These are phyloP conservation scores for Bombus pyrosoma DNA, from an alignment of 1,140 invertebrate genomes.

Conservation along the genomic window DNA sequence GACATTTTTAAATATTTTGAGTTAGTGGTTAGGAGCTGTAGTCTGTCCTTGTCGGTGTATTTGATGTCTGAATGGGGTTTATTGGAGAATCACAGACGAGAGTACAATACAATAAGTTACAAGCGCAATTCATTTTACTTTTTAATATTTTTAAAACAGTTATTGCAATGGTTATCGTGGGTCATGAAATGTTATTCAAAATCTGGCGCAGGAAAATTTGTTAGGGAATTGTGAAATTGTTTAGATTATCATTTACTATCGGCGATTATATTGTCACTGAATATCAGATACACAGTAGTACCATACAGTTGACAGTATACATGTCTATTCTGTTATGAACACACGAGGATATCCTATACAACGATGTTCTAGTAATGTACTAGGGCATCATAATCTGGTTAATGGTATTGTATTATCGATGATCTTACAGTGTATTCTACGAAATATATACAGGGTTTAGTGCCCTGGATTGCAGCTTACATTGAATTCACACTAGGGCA, in stretches of 20 bases:
- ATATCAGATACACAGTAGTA: not conserved
- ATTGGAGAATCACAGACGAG: not conserved
- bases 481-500: no score
- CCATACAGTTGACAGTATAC: no score
- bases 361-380: not conserved
- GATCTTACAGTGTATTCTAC: not conserved
- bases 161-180: no score
- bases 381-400: constrained; percentile 14
- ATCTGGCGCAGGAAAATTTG: no score
- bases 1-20: not conserved
- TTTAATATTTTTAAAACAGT: no score
- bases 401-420: constrained; percentile 20
- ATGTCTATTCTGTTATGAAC: not conserved
- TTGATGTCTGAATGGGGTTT: not conserved
- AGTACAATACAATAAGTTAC: no score
- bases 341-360: not conserved
- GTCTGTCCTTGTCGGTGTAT: not conserved
- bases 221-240: no score
- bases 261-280: no score
- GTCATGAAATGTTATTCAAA: no score
- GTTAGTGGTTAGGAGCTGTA: not conserved
- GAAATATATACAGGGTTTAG: not conserved
- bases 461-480: not conserved
- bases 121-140: no score
- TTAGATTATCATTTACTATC: no score